These are phyloP conservation scores for Syngnathus typhle DNA, from an alignment of 2,113 vertebrate genomes.

Conservation along the genomic window DNA sequence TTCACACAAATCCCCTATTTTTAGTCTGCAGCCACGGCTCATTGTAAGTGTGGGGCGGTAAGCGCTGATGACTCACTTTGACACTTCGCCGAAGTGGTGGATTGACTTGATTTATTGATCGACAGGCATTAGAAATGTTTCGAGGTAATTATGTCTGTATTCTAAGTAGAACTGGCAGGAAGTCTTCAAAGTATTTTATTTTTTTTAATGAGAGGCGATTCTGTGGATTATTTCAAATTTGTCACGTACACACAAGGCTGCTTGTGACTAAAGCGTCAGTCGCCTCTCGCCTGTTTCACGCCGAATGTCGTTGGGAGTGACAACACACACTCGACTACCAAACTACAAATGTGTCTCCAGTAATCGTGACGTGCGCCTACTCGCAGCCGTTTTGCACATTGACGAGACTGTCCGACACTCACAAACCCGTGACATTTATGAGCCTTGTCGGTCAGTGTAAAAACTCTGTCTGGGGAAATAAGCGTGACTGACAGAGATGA, in stretches of 20 bases:
- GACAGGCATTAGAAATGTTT: background rate
- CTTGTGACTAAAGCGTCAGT: background rate
- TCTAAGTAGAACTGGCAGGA: background rate
- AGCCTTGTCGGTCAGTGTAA: background rate
- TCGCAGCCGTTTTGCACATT: background rate
- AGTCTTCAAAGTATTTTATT: background rate
- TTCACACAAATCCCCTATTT: constrained; percentile 1
- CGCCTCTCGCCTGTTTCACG: background rate
- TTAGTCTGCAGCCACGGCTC: constrained; percentile 1
- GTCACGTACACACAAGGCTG: background rate
- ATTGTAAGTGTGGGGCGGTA: background rate
- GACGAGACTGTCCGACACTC: background rate
- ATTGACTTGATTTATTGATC: background rate
- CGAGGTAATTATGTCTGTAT: background rate
- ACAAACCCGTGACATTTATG: background rate
- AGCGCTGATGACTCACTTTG: background rate
- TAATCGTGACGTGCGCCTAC: background rate
- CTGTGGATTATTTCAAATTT: constrained; percentile 3
- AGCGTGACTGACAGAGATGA: constrained; percentile 39
- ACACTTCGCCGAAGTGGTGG: background rate
- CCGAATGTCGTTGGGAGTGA: background rate
- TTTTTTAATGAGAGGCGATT: background rate
- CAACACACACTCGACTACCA: background rate
- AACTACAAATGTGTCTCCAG: background rate
- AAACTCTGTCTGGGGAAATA: constrained; percentile 47